Evolutionary conservation across 1,140 invertebrate genomes (phyloP).

Genomic region (Pseudachorutes palmiensis): DNA sequence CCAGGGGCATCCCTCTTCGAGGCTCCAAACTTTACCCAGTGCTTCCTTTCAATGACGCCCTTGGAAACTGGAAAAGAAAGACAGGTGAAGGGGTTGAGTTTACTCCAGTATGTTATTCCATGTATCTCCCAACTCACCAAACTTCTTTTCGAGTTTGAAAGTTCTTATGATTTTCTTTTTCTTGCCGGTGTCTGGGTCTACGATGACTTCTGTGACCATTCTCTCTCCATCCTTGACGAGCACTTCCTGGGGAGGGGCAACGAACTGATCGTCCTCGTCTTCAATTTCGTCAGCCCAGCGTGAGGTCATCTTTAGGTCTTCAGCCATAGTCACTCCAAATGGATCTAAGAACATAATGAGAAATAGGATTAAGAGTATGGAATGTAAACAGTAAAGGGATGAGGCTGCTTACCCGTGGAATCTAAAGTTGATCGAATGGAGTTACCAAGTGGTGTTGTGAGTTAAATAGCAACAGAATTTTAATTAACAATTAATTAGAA

Average conservation of each 20-base stretch:
- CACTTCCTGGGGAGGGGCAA: slow-evolving; percentile 22
- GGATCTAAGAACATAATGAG: too few relatives aligned
- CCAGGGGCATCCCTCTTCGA: slow-evolving; percentile 83
- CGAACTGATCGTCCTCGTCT: slow-evolving; percentile 9
- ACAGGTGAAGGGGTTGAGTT: slow-evolving; percentile 8
- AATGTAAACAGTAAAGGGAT: too few relatives aligned
- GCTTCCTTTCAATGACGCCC: slow-evolving; percentile 81
- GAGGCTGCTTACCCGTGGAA: too few relatives aligned
- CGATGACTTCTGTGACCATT: slow-evolving; percentile 31
- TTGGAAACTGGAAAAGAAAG: slow-evolving; percentile 61
- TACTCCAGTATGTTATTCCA: too few relatives aligned
- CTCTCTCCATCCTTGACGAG: slow-evolving; percentile 30
- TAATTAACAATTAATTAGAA: too few relatives aligned
- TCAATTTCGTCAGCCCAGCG: slow-evolving; percentile 38
- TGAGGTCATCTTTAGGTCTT: slow-evolving; percentile 15
- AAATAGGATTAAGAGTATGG: too few relatives aligned
- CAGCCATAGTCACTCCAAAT: slow-evolving; percentile 8
- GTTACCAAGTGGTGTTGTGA: too few relatives aligned
- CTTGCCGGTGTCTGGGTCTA: slow-evolving; percentile 35
- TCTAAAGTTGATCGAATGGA: too few relatives aligned
- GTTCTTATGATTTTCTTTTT: slow-evolving; percentile 32
- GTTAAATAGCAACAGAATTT: too few relatives aligned
- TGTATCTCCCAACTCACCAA: slow-evolving; percentile 25
- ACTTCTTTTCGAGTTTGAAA: slow-evolving; percentile 36
- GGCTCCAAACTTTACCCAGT: slow-evolving; percentile 89